Conservation (phyloP, 2,888 invertebrate species). For the Ptilodon capucinus region DNA sequence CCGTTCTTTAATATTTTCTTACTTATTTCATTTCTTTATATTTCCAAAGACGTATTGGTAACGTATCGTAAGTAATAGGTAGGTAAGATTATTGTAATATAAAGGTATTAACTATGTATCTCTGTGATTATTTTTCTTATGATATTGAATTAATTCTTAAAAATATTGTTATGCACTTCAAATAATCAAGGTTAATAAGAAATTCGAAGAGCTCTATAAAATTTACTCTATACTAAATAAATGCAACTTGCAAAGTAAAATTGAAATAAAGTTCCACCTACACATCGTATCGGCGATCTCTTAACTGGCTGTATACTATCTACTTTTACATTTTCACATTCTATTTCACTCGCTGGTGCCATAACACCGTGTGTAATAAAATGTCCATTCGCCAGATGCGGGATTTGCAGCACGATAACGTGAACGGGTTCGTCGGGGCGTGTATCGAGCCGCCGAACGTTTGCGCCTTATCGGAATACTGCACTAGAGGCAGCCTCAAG, state of each 20-base stretch:
- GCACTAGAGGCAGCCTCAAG: conserved; percentile 94
- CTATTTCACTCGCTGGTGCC: not conserved
- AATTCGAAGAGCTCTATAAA: too few species aligned
- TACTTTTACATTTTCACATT: not conserved
- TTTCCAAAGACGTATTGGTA: not conserved
- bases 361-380: conserved; percentile 1
- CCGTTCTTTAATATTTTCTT: conserved; percentile 9
- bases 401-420: conserved; percentile 94
- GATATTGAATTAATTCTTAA: too few species aligned
- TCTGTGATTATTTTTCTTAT: too few species aligned
- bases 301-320: not conserved
- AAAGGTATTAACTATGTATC: too few species aligned
- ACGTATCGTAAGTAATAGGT: too few species aligned
- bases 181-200: too few species aligned
- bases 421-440: conserved; percentile 95
- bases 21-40: not conserved
- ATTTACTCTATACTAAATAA: too few species aligned
- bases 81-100: too few species aligned
- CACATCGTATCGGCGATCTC: not conserved
- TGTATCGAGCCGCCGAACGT: conserved; percentile 95
- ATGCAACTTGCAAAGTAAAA: too few species aligned
- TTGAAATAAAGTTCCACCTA: not conserved
- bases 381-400: conserved; percentile 85
- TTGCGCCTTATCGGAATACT: conserved; percentile 94
- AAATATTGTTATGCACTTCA: too few species aligned